phyloP scores from a whole-genome alignment of 2,113 vertebrate genomes.

The Motacilla tschutschensis region DNA sequence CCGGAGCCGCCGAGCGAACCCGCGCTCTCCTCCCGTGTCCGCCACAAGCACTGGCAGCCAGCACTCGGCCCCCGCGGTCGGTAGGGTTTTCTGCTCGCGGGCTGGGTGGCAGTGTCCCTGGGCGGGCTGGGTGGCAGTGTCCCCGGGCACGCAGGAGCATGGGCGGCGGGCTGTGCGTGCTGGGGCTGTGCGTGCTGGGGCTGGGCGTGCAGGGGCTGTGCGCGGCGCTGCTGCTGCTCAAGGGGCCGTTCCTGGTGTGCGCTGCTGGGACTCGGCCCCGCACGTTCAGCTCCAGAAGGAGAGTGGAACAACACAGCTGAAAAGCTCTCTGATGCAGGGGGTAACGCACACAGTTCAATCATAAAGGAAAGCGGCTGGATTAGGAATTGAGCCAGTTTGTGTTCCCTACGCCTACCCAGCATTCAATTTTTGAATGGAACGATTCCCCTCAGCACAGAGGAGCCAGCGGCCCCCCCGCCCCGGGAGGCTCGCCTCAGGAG shows the following conservation, averaged over 20 bases:
- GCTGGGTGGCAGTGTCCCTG: rapidly evolving
- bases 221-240: rapidly evolving
- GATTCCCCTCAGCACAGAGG: neutral
- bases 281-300: neutral
- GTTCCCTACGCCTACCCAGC: neutral
- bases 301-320: neutral
- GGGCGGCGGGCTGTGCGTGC: neutral
- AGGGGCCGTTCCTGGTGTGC: rapidly evolving
- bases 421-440: neutral
- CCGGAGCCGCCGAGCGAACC: neutral
- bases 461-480: rapidly evolving
- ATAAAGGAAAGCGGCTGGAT: neutral
- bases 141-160: neutral
- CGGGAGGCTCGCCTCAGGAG: neutral
- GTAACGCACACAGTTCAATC: neutral
- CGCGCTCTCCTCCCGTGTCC: neutral
- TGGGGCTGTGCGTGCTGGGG: no score
- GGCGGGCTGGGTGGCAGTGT: rapidly evolving
- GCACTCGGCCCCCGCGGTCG: rapidly evolving
- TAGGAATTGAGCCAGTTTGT: neutral
- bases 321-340: neutral
- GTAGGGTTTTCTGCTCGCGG: rapidly evolving
- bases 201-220: neutral
- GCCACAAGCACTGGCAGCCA: neutral
- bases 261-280: neutral